Base-by-base conservation (phyloP, 1,140 invertebrate genomes). In the Drosophila yakuba region DNA sequence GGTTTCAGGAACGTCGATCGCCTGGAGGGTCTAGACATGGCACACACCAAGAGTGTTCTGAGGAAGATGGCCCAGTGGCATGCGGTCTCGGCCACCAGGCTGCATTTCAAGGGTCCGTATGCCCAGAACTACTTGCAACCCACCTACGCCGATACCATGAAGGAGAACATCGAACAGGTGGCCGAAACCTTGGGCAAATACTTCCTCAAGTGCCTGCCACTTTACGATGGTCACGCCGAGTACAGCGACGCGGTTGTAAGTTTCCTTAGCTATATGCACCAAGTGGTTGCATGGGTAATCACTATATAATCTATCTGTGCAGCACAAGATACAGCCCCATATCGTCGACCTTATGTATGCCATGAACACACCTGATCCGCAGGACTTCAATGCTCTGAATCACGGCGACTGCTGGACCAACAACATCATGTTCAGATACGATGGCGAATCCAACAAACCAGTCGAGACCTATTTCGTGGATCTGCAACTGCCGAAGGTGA, bases 341-440 rank as follows among this genome's bases (percentile, higher is more conserved):
- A 63, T 88, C 11, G 58, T 79, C 7, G 76, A 80, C 2, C 55
- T 71, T 1, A 71, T 90, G 20, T 71, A 41, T 39, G 54, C 50
- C 8, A 44, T 93, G 11, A 61, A 43, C 15, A 57, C 66, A 4
- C 36, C 47, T 3, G 59, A 78, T 45, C 66, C 91, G 0, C 92
- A 94, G 20, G 93, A 94, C 35, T 95, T 95, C 54, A 93, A 93
- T 72, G 94, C 95, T 1, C 80, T 95, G 7, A 94, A 93, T 74
- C 95, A 95, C 47, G 95, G 95, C 7, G 95, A 95, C 78, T 93
- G 93, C n/a, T 91, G 85, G 80, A 61, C 61, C 0, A 89, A 92
- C 58, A 93, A 93, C 59, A 86, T 93, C 12, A 67, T 93, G 52
- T 93, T 93, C 51, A 80, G 89, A 36, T 91, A 93, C 45, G 73